Evolutionary conservation across 2,113 vertebrate genomes (phyloP).

Genomic region (Pollimyrus isidori): DNA sequence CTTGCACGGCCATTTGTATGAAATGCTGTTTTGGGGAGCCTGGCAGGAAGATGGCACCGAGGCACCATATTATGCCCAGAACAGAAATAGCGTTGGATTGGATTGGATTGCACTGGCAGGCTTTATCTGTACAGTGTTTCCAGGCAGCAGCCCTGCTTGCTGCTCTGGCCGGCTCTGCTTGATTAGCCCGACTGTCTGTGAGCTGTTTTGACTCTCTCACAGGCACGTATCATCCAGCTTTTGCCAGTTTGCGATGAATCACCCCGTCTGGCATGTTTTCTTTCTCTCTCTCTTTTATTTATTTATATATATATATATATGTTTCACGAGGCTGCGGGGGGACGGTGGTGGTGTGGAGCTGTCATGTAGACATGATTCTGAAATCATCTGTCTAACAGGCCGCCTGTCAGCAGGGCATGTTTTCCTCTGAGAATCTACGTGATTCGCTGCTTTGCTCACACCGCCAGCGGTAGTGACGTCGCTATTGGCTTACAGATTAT

Average conservation of each 20-base stretch:
- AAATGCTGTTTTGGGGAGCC: background rate
- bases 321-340: background rate
- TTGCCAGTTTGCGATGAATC: background rate
- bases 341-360: background rate
- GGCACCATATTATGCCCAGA: background rate
- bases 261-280: background rate
- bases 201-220: background rate
- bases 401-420: background rate
- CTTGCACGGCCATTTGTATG: background rate
- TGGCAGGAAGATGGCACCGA: background rate
- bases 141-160: background rate
- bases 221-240: background rate
- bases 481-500: background rate
- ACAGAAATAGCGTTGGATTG: background rate
- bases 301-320: background rate
- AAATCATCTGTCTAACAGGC: background rate
- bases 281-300: background rate
- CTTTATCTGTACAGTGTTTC: background rate
- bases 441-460: background rate
- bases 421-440: background rate
- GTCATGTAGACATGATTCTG: background rate
- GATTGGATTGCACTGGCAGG: background rate
- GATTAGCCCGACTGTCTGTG: background rate
- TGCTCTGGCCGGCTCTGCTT: background rate
- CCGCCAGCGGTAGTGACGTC: background rate